Conservation (phyloP, 2,113 vertebrate genomes). For the Helogale parvula region DNA sequence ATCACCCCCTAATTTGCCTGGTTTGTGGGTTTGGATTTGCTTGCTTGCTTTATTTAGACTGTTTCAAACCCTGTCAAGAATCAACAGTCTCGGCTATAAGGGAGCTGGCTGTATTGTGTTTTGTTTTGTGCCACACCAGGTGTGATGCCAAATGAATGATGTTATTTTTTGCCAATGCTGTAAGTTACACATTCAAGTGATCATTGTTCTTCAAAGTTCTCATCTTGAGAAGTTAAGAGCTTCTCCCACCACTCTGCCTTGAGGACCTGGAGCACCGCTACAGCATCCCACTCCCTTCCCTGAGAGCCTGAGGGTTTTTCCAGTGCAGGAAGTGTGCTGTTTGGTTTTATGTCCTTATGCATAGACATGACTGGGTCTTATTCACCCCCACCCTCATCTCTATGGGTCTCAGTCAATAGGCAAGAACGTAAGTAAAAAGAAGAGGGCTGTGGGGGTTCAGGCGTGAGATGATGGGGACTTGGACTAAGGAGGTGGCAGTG, state of each 20-base stretch:
- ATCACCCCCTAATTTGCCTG: slow-evolving; percentile 20
- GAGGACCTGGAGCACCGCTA: not conserved
- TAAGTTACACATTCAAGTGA: not conserved
- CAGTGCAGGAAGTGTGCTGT: not conserved
- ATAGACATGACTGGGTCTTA: too few relatives aligned
- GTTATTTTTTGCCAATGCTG: not conserved
- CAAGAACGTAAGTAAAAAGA: not conserved
- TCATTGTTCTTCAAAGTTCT: not conserved
- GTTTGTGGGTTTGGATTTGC: slow-evolving; percentile 24
- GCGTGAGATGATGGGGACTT: not conserved
- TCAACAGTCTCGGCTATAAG: not conserved
- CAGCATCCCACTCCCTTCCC: not conserved
- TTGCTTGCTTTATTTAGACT: slow-evolving; percentile 50
- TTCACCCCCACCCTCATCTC: not conserved
- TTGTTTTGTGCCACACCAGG: not conserved
- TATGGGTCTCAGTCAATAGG: not conserved
- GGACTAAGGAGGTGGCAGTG: not conserved
- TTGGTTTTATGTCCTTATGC: not conserved
- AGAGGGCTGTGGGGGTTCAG: not conserved
- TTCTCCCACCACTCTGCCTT: not conserved
- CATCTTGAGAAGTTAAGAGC: not conserved
- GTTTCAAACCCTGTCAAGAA: not conserved
- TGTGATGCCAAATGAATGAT: not conserved
- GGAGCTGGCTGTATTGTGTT: not conserved
- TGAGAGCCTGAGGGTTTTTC: not conserved